A percentile compares a stretch with the other conserved stretches of the same genome.
Conservation (phyloP, 2,888 invertebrate species). For the Sarcophaga subvicina region DNA sequence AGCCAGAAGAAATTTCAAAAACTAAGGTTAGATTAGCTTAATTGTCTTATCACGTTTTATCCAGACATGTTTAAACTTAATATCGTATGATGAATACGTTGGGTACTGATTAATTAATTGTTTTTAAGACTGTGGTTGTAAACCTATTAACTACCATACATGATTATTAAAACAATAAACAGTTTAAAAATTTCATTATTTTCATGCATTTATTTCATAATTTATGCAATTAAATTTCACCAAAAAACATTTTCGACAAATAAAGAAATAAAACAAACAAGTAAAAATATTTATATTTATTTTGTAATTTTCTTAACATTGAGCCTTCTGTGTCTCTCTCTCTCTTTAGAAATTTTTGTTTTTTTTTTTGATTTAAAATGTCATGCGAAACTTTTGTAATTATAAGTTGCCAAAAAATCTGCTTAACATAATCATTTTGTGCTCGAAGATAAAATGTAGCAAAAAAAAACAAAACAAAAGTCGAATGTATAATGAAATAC, state of each 20-base stretch:
- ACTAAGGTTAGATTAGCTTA: too few relatives aligned
- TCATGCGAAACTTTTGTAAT: slow-evolving; percentile 79
- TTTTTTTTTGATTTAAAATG: slow-evolving; percentile 52
- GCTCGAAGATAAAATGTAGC: slow-evolving; percentile 20
- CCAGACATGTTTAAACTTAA: too few relatives aligned
- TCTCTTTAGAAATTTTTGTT: slow-evolving; percentile 15
- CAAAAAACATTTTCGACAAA: not conserved
- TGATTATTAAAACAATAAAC: not conserved
- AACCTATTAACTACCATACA: too few relatives aligned
- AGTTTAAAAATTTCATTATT: not conserved
- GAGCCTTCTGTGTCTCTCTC: not conserved
- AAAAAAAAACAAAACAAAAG: not conserved
- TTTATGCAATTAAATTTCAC: slow-evolving; percentile 21
- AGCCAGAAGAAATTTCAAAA: too few relatives aligned
- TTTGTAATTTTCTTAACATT: slow-evolving; percentile 39
- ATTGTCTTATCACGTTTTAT: too few relatives aligned
- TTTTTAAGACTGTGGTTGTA: too few relatives aligned
- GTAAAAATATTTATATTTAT: not conserved
- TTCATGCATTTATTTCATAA: not conserved
- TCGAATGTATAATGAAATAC: not conserved
- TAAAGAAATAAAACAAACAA: too few relatives aligned
- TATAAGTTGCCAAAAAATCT: slow-evolving; percentile 79
- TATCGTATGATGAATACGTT: too few relatives aligned
- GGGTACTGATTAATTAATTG: too few relatives aligned
- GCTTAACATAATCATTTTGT: slow-evolving; percentile 76